Percentiles rank a stretch among this genome's conserved stretches.
phyloP scores from a whole-genome alignment of 2,888 invertebrate genomes.

The Eugnorisma glareosa region DNA sequence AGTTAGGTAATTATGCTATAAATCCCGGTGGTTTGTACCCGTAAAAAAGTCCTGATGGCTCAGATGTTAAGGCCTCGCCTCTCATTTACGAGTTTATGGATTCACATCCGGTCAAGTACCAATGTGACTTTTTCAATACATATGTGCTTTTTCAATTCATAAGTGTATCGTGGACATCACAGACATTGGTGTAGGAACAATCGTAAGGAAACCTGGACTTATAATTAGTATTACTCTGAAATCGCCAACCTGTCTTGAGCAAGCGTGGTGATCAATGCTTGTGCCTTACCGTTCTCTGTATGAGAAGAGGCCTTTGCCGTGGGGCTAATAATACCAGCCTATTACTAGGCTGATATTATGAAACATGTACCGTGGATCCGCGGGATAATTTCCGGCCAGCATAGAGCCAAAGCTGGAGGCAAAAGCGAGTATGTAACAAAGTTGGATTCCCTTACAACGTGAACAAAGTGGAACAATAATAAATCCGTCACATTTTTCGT shows the following conservation, averaged over 20 bases:
- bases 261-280: background rate
- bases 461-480: constrained; percentile 9
- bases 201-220: background rate
- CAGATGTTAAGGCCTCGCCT: too few species aligned
- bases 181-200: background rate
- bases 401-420: background rate
- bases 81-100: too few species aligned
- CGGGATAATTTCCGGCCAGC: background rate
- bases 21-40: too few species aligned
- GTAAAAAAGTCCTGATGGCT: too few species aligned
- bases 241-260: background rate
- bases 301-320: background rate
- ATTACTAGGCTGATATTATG: background rate
- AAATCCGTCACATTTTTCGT: constrained; percentile 9
- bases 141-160: background rate
- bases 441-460: background rate
- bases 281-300: background rate
- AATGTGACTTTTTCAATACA: too few species aligned
- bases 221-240: background rate
- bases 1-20: too few species aligned
- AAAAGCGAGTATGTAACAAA: background rate
- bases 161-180: background rate
- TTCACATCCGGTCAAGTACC: too few species aligned
- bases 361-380: background rate
- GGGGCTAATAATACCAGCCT: too few species aligned